These are phyloP conservation scores for Acrocephalus arundinaceus DNA, from an alignment of 2,113 vertebrate species.

Conservation along the genomic window DNA sequence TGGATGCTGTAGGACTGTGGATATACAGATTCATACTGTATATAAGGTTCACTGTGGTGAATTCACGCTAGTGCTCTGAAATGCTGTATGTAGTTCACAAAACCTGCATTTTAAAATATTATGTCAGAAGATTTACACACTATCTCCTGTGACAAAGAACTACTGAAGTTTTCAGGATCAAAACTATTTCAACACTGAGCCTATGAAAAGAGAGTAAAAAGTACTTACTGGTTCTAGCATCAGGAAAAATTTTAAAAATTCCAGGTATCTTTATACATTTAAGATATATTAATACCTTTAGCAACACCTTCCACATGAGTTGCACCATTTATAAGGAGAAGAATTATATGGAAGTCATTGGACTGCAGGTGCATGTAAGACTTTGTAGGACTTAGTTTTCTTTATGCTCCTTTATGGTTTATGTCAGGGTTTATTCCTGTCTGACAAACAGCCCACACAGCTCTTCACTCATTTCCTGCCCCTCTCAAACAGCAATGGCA, in stretches of 20 bases:
- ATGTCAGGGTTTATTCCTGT: neutral
- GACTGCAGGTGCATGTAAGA: neutral
- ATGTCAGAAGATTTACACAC: neutral
- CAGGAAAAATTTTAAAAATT: neutral
- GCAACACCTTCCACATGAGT: neutral
- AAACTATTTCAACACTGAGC: neutral
- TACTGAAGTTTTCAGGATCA: neutral
- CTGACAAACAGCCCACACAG: neutral
- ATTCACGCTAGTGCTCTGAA: neutral
- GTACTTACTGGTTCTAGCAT: neutral
- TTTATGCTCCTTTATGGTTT: neutral
- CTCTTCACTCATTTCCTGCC: neutral
- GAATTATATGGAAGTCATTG: neutral
- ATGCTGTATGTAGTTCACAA: neutral
- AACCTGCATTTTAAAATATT: neutral
- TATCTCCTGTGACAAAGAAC: neutral
- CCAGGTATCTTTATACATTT: neutral
- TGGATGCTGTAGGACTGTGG: neutral
- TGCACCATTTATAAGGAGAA: neutral
- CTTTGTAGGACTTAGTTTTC: neutral
- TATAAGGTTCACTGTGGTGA: neutral
- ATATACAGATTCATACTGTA: neutral
- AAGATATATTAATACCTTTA: neutral
- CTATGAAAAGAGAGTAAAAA: neutral
- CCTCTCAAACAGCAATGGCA: neutral